Conservation (phyloP, 1,140 invertebrate species). For the Drosophila ambigua region DNA sequence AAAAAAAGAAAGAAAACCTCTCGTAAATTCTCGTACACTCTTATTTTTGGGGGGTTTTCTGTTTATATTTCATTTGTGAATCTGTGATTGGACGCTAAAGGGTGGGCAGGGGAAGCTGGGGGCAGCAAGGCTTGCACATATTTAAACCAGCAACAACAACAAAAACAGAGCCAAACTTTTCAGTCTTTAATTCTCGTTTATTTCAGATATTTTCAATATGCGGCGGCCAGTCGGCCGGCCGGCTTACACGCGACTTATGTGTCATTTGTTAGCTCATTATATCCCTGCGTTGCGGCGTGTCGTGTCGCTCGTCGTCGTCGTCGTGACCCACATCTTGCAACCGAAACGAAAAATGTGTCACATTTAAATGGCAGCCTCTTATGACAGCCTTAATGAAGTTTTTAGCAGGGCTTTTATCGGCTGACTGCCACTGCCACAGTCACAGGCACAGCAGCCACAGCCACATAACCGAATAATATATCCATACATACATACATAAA, state of each 20-base stretch:
- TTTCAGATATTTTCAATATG: too few species aligned
- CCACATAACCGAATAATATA: conserved; percentile 46
- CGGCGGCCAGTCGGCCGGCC: too few species aligned
- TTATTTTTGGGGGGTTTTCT: conserved; percentile 37
- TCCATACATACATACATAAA: conserved; percentile 3
- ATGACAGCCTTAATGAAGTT: conserved; percentile 70
- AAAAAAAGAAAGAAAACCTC: conserved; percentile 33
- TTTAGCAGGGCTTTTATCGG: conserved; percentile 75
- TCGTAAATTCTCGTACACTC: conserved; percentile 32
- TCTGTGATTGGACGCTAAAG: conserved; percentile 59
- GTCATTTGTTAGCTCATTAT: conserved; percentile 39
- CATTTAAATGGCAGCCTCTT: conserved; percentile 60
- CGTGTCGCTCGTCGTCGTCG: neutral
- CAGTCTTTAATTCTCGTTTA: too few species aligned
- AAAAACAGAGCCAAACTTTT: too few species aligned
- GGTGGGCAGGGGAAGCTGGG: neutral
- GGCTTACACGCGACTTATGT: conserved; percentile 13
- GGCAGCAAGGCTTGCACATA: conserved; percentile 2
- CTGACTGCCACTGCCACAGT: conserved; percentile 41
- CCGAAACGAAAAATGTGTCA: conserved; percentile 53
- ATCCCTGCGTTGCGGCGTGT: neutral
- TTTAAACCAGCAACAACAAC: neutral
- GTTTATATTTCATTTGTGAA: conserved; percentile 76
- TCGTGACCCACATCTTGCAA: conserved; percentile 48
- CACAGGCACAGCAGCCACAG: conserved; percentile 1